Percentiles rank a stretch among this genome's conserved stretches.
Conservation (phyloP, 2,113 vertebrate species). For the Peromyscus polionotus region DNA sequence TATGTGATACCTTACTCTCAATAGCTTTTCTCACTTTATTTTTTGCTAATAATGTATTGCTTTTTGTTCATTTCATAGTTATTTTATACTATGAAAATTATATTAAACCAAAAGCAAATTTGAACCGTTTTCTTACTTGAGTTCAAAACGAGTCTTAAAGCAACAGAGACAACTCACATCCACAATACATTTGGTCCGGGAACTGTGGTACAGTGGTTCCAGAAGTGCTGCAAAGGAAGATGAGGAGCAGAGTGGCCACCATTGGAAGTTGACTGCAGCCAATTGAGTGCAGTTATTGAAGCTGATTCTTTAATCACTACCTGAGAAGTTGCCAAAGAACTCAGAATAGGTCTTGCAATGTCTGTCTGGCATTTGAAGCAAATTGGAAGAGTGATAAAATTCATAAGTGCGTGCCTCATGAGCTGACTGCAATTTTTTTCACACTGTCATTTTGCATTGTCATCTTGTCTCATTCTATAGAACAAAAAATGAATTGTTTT, state of each 20-base stretch:
- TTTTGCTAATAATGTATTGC: not conserved
- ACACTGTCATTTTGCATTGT: not conserved
- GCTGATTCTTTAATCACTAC: not conserved
- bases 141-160: not conserved
- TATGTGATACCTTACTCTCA: not conserved
- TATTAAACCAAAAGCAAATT: not conserved
- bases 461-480: not conserved
- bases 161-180: too few relatives aligned
- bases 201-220: too few relatives aligned
- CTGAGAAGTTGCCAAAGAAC: not conserved
- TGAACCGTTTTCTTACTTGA: not conserved
- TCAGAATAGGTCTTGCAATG: too few relatives aligned
- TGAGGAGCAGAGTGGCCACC: too few relatives aligned
- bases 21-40: not conserved
- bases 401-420: not conserved
- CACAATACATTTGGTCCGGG: too few relatives aligned
- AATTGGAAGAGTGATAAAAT: not conserved
- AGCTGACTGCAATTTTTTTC: not conserved
- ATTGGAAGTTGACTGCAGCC: not conserved
- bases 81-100: not conserved
- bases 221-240: too few relatives aligned
- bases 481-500: not conserved
- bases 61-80: not conserved
- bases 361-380: not conserved
- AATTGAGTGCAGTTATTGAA: not conserved